Evolutionary conservation across 2,888 invertebrate genomes (phyloP).

Genomic region (Lypha dubia): DNA sequence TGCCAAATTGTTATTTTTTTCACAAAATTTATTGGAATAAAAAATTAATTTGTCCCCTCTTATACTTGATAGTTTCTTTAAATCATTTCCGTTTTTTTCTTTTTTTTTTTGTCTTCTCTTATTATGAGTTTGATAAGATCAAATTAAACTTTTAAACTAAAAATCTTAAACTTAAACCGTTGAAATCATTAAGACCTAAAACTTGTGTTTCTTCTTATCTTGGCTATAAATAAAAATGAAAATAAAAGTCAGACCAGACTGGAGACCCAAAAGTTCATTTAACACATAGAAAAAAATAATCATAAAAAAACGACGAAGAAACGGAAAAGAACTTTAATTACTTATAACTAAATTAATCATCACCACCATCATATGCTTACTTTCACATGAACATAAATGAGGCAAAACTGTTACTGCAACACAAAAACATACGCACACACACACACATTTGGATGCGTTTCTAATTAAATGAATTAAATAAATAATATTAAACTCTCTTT

Average conservation of each 20-base stretch:
- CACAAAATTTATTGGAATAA: background rate
- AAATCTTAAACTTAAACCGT: slow-evolving; percentile 12
- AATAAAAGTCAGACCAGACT: background rate
- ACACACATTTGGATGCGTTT: too few species aligned
- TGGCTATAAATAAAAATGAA: slow-evolving; percentile 12
- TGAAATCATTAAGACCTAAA: background rate
- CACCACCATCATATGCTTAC: slow-evolving; percentile 15
- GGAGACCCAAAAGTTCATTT: slow-evolving; percentile 22
- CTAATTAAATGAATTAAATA: too few species aligned
- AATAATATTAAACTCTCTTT: too few species aligned
- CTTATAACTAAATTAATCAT: slow-evolving; percentile 56
- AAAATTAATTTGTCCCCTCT: background rate
- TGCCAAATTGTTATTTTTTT: background rate
- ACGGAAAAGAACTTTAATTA: slow-evolving; percentile 44
- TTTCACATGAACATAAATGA: background rate
- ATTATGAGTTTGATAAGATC: background rate
- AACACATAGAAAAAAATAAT: background rate
- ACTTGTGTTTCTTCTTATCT: slow-evolving; percentile 19
- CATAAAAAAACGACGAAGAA: background rate
- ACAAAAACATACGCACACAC: too few species aligned
- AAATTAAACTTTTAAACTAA: background rate
- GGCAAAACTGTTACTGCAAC: background rate
- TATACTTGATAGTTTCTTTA: background rate
- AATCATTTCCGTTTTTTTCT: background rate
- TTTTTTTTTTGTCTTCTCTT: too few species aligned